Evolutionary conservation across 2,888 invertebrate genomes (phyloP).

Genomic region (Helobdella robusta): DNA sequence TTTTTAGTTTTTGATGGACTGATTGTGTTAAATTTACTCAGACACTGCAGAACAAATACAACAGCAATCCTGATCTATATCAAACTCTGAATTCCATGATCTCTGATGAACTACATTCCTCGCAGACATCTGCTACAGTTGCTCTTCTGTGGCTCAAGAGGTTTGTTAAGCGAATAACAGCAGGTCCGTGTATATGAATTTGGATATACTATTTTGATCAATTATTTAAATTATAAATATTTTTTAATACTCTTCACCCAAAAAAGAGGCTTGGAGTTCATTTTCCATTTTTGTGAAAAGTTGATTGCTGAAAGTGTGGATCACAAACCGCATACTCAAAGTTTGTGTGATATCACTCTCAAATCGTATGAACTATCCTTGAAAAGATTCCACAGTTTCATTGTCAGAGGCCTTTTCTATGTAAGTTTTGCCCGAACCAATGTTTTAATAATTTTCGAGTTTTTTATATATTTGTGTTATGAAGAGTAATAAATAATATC

Average conservation of each 20-base stretch:
- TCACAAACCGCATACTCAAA: neutral
- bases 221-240: too few species aligned
- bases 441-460: neutral
- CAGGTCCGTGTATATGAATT: too few species aligned
- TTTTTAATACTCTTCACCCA: too few species aligned
- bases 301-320: neutral
- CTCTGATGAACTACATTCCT: neutral
- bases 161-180: neutral
- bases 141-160: conserved; percentile 29
- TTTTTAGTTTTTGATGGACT: neutral
- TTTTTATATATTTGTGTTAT: neutral
- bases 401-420: conserved; percentile 26
- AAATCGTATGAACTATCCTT: conserved; percentile 25
- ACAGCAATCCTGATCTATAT: conserved; percentile 16
- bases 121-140: conserved; percentile 16
- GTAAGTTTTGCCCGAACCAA: neutral
- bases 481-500: too few species aligned
- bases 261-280: conserved; percentile 21
- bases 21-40: conserved; percentile 1
- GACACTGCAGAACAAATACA: conserved; percentile 20
- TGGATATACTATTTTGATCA: too few species aligned
- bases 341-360: conserved; percentile 5
- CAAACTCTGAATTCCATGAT: conserved; percentile 21
- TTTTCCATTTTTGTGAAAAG: conserved; percentile 20
- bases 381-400: conserved; percentile 25